phyloP scores from a whole-genome alignment of 1,140 invertebrate genomes.

The Onthophagus taurus region DNA sequence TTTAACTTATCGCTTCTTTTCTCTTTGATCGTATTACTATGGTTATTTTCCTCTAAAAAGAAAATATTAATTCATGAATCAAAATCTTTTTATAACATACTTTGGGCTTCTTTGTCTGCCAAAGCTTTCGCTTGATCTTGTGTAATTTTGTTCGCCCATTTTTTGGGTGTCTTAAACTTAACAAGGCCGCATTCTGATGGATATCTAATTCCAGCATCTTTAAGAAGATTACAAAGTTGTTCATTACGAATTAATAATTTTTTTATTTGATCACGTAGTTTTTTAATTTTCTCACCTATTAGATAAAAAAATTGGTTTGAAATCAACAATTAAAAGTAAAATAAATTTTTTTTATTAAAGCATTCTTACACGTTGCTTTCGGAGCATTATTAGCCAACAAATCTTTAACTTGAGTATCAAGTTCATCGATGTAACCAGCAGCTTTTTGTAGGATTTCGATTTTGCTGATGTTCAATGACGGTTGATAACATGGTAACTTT shows the following conservation, averaged over 20 bases:
- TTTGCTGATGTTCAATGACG: conserved; percentile 37
- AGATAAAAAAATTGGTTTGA: conserved; percentile 12
- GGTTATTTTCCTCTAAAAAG: conserved; percentile 15
- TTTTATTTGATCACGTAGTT: conserved; percentile 37
- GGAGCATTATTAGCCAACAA: conserved; percentile 23
- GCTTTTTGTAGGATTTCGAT: conserved; percentile 41
- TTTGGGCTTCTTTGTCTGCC: conserved; percentile 26
- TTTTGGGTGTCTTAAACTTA: conserved; percentile 20
- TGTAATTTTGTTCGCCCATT: conserved; percentile 28
- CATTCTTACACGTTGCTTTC: conserved; percentile 20
- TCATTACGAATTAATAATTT: conserved; percentile 38
- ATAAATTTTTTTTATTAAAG: conserved; percentile 14
- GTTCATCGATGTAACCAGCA: conserved; percentile 37
- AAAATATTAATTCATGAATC: neutral
- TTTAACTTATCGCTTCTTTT: conserved; percentile 12
- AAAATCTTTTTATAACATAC: conserved; percentile 18
- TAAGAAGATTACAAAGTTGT: conserved; percentile 38
- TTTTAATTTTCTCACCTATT: conserved; percentile 32
- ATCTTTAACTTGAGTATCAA: conserved; percentile 38
- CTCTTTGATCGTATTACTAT: neutral
- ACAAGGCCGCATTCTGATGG: conserved; percentile 29
- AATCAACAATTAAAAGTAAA: neutral
- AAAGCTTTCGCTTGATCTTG: conserved; percentile 26
- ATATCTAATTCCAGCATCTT: conserved; percentile 37
- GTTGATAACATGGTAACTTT: conserved; percentile 41